phyloP scores from a whole-genome alignment of 2,797 vertebrate genomes.

The Hyperoplus lanceolatus region DNA sequence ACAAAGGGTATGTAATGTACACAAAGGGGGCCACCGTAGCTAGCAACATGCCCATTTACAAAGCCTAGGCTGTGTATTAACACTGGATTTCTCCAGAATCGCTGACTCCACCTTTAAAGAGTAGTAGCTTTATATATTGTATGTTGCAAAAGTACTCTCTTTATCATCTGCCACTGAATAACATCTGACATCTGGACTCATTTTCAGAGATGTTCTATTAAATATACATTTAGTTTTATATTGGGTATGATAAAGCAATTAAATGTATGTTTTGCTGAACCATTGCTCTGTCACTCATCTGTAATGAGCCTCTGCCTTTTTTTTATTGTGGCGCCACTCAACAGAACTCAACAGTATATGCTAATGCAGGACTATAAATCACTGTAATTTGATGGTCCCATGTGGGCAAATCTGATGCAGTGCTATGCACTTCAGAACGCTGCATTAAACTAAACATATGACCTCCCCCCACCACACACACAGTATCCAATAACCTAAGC shows the following conservation, averaged over 20 bases:
- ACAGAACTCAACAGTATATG: slow-evolving; percentile 24
- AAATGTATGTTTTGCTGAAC: slow-evolving; percentile 23
- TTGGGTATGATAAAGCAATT: slow-evolving; percentile 2
- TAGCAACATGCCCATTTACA: too few species aligned
- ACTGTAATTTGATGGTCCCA: slow-evolving; percentile 58
- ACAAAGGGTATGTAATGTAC: too few species aligned
- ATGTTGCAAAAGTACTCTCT: slow-evolving; percentile 11
- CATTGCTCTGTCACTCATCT: slow-evolving; percentile 30
- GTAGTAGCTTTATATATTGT: too few species aligned
- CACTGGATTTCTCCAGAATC: too few species aligned
- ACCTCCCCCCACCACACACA: slow-evolving; percentile 25
- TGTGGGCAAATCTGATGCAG: slow-evolving; percentile 56
- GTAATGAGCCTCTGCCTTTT: slow-evolving; percentile 10
- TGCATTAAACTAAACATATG: slow-evolving; percentile 58
- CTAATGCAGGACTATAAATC: slow-evolving; percentile 58
- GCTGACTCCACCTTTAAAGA: too few species aligned
- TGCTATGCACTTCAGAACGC: slow-evolving; percentile 46
- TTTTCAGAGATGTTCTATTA: neutral
- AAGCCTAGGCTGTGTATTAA: too few species aligned
- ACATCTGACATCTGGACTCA: slow-evolving; percentile 7
- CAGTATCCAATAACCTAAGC: slow-evolving; percentile 37
- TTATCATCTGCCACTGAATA: slow-evolving; percentile 25
- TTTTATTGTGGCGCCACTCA: slow-evolving; percentile 36
- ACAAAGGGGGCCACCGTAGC: too few species aligned
- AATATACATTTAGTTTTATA: neutral